phyloP scores from a whole-genome alignment of 2,113 vertebrate species.

The Chionodraco myersi region DNA sequence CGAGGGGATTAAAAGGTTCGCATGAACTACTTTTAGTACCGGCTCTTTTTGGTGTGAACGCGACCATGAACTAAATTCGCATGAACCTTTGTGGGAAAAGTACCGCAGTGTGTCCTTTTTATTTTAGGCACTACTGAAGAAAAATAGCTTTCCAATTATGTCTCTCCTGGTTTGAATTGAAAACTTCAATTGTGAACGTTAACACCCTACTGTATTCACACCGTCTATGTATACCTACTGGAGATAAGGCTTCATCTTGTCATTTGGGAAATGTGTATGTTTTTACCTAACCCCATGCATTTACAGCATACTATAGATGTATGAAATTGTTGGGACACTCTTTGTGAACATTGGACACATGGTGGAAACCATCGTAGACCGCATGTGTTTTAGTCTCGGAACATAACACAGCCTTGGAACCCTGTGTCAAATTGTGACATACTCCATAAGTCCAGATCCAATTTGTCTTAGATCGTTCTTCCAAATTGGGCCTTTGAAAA shows the following conservation, averaged over 20 bases:
- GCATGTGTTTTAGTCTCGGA: not conserved
- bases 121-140: not conserved
- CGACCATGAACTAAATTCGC: too few relatives aligned
- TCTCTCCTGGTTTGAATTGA: not conserved
- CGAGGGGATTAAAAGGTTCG: too few relatives aligned
- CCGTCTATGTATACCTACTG: not conserved
- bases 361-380: slow-evolving; percentile 12
- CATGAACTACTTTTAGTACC: too few relatives aligned
- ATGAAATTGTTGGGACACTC: not conserved
- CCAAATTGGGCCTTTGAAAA: slow-evolving; percentile 66
- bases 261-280: not conserved
- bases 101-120: not conserved
- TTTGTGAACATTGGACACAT: slow-evolving; percentile 8
- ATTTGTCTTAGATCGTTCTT: slow-evolving; percentile 62
- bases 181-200: not conserved
- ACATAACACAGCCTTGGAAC: slow-evolving; percentile 10
- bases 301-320: not conserved
- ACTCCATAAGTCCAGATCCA: slow-evolving; percentile 60
- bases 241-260: not conserved
- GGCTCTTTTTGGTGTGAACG: too few relatives aligned
- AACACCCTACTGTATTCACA: not conserved
- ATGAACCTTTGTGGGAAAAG: too few relatives aligned
- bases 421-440: slow-evolving; percentile 34
- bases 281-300: not conserved
- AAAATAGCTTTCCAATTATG: not conserved